These are phyloP conservation scores for Pachyuromys duprasi DNA, from an alignment of 2,797 vertebrate genomes.

Conservation along the genomic window DNA sequence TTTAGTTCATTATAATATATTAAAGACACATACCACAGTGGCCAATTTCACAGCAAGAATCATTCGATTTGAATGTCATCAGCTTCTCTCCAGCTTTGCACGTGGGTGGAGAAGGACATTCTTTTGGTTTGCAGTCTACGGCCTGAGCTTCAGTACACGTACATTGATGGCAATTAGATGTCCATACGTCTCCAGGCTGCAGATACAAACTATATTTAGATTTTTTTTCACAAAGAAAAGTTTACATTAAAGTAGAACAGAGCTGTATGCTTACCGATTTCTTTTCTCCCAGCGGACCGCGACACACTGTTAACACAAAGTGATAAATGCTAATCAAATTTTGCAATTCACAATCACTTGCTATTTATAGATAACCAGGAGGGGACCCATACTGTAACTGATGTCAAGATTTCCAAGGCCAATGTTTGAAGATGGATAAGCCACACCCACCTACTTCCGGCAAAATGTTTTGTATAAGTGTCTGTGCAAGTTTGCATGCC, in stretches of 20 bases:
- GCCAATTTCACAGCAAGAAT: slow-evolving; percentile 74
- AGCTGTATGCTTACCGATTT: slow-evolving; percentile 78
- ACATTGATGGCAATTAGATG: slow-evolving; percentile 72
- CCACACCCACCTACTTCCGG: background rate
- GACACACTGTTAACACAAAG: slow-evolving; percentile 76
- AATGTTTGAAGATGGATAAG: slow-evolving; percentile 41
- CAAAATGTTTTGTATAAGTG: background rate
- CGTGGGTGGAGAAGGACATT: slow-evolving; percentile 70
- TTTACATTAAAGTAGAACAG: slow-evolving; percentile 12
- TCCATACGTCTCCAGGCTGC: slow-evolving; percentile 81
- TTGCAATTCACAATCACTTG: slow-evolving; percentile 57
- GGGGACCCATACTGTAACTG: slow-evolving; percentile 24
- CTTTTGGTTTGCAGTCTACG: slow-evolving; percentile 59
- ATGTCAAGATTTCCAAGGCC: slow-evolving; percentile 29
- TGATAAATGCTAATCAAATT: slow-evolving; percentile 64
- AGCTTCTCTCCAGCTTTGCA: slow-evolving; percentile 70
- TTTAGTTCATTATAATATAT: background rate
- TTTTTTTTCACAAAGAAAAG: background rate
- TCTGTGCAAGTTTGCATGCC: background rate
- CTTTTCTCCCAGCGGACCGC: slow-evolving; percentile 80
- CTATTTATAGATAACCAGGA: slow-evolving; percentile 57
- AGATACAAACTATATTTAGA: slow-evolving; percentile 55
- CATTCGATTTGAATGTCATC: slow-evolving; percentile 60
- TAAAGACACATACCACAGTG: slow-evolving; percentile 74
- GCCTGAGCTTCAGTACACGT: slow-evolving; percentile 61